Conservation (phyloP, 2,797 vertebrate species). For the Euthynnus affinis region DNA sequence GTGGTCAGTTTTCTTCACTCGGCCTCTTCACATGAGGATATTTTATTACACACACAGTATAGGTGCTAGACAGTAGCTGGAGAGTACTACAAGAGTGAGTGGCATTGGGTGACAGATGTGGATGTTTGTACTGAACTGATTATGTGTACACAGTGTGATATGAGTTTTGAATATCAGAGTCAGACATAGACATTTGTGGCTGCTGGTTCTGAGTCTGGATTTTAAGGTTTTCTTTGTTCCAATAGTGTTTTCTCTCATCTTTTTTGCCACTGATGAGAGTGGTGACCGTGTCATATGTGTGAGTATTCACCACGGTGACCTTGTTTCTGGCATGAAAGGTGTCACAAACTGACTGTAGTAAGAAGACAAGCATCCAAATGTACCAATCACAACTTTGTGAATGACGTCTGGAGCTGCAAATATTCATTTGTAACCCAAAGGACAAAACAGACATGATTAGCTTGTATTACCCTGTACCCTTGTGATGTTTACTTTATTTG, state of each 20-base stretch:
- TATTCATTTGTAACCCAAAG: background rate
- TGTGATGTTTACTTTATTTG: background rate
- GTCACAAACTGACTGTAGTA: background rate
- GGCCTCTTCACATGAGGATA: conserved; percentile 48
- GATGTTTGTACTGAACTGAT: conserved; percentile 23
- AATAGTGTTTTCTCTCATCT: background rate
- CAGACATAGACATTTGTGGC: background rate
- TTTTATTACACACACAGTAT: conserved; percentile 50
- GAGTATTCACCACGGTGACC: background rate
- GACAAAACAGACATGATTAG: background rate
- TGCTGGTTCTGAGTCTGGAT: background rate
- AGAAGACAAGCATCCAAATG: background rate
- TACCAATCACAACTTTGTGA: conserved; percentile 1
- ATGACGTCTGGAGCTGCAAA: background rate
- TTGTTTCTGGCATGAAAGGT: background rate
- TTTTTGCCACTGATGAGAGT: background rate
- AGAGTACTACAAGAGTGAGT: conserved; percentile 23
- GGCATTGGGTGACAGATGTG: conserved; percentile 16
- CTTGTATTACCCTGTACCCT: background rate
- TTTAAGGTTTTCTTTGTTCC: background rate
- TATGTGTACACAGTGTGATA: background rate
- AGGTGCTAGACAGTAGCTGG: conserved; percentile 19
- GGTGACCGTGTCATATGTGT: background rate
- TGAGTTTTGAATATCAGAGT: background rate
- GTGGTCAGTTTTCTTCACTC: conserved; percentile 62